Conservation (phyloP, 2,888 invertebrate genomes). For the Eugnorisma glareosa region DNA sequence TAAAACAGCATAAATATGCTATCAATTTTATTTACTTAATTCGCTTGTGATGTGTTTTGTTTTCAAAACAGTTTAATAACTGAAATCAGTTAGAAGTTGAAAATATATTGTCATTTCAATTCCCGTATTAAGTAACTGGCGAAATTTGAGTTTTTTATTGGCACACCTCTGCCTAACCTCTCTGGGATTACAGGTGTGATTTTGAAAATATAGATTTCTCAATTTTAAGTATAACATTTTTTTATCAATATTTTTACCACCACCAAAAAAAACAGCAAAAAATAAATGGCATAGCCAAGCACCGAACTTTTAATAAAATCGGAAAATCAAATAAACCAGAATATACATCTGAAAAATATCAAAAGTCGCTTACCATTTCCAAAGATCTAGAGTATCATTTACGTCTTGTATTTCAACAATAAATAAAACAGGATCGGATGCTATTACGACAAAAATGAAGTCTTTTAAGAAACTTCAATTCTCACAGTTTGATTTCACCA, state of each 20-base stretch:
- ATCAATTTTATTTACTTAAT: slow-evolving; percentile 12
- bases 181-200: not conserved
- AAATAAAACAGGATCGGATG: slow-evolving; percentile 62
- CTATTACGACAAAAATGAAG: slow-evolving; percentile 63
- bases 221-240: too few species aligned
- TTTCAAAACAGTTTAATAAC: not conserved
- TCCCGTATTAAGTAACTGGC: not conserved
- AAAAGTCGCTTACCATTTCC: slow-evolving; percentile 48
- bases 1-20: not conserved
- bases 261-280: not conserved
- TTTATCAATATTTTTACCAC: too few species aligned
- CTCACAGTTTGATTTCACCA: slow-evolving; percentile 60
- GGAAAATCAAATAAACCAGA: not conserved
- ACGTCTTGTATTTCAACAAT: slow-evolving; percentile 59
- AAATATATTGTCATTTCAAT: not conserved
- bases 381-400: slow-evolving; percentile 55
- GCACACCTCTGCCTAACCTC: not conserved
- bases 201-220: too few species aligned
- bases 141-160: not conserved
- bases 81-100: not conserved
- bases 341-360: slow-evolving; percentile 22
- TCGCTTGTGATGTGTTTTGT: not conserved
- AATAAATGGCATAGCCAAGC: not conserved
- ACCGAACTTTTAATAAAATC: not conserved
- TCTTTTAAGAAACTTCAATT: slow-evolving; percentile 51